Evolutionary conservation across 2,113 vertebrate genomes (phyloP), one percentile per base, ranked within the genome.

Genomic region (Hoplias malabaricus): DNA sequence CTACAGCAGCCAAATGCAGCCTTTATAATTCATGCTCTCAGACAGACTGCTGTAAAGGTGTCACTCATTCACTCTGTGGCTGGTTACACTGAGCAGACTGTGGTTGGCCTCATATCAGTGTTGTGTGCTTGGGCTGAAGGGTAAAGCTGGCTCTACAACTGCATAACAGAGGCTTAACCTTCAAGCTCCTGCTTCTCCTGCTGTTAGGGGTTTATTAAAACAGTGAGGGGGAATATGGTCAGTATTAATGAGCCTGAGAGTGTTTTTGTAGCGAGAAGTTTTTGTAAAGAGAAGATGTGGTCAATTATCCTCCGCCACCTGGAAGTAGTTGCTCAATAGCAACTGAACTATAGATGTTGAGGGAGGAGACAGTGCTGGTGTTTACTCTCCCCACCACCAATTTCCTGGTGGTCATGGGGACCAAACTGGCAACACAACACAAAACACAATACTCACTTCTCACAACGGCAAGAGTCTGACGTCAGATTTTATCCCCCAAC

Each of bases 11-110:
- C 62, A 56, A 56, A 67, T 56, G 33, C 27, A 33, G 25, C 31
- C 63, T 67, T 25, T 67, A 36, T n/a, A 50, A 50, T 50, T n/a
- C 8, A 46, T 14, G 42, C 46, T 53, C 48, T 42, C 46, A 54
- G 33, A 75, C 40, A 46, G 71, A 48, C 29, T 50, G n/a, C 33
- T n/a, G 46, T 33, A n/a, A 54, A 74, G 36, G 43, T 66, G 46
- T 66, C 46, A 40, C 19, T 65, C 73, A 40, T 21, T 13, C 12
- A n/a, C n/a, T 16, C 43, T 46, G 14, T 46, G 12, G 43, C 19
- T 48, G 14, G 16, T 53, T 5, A 8, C 3, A 8, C 31, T 10
- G 21, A 19, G 10, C 73, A 40, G 62, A 27, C 42, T n/a, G 19
- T 21, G 16, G 19, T 14, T 8, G 7, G 13, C 19, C 46, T 42